Base-by-base conservation (phyloP, 2,888 invertebrate species). In the Cylloceria caligata region DNA sequence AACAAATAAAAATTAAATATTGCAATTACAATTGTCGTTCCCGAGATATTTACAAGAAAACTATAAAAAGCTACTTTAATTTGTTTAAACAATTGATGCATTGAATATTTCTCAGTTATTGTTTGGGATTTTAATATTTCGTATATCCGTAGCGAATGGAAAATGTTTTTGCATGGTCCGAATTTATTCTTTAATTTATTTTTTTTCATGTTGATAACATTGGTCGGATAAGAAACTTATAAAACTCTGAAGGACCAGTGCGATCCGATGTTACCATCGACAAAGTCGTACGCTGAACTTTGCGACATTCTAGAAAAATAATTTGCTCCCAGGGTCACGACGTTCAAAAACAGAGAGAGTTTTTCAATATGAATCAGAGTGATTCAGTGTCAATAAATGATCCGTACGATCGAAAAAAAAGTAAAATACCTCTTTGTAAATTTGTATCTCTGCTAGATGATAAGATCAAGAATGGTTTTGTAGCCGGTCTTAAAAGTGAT, bases 371-470 rank as follows among this genome's bases (percentile, higher is more conserved):
- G 65, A 83, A 80, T 49, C 88, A 88, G 83, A 85, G 80, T 69
- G 89, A 85, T 7, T 52, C 77, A 0, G 85, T 86, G 52, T 49
- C 75, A 0, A 34, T 87, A 0, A 69, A 81, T 9, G 55, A 84
- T 0, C 86, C 86, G 86, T 87, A 89, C 87, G 86, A n/a, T n/a
- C 65, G 89, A 83, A 77, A 90, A 84, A 88, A 90, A 87, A 87
- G 81, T 84, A 62, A 84, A 36, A 67, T 86, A 1, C 45, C 27
- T 6, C 55, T 72, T 0, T 86, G 87, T 16, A 83, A 84, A 55
- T 87, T 86, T 49, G 86, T 85, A 0, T 74, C 81, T 4, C 62
- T 75, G 16, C 77, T 86, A 19, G 83, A 86, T 2, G 76, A 86
- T 78, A 82, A 76, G 85, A 84, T 88, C 65, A 87, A 85, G 75